phyloP scores from a whole-genome alignment of 2,113 vertebrate genomes.

The Pteropus alecto region DNA sequence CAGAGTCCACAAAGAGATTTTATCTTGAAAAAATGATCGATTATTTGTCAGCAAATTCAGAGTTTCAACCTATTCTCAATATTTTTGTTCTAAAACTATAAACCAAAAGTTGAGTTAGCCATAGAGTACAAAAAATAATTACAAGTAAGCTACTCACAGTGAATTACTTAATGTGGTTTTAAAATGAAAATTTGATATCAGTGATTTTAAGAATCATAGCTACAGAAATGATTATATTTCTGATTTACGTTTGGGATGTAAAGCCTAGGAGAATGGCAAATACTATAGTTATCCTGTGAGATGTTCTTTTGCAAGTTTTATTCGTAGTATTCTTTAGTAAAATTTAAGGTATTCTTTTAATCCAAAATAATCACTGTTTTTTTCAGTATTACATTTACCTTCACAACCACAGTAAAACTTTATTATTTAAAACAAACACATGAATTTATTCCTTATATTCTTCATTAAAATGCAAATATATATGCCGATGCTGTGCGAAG shows the following conservation, averaged over 20 bases:
- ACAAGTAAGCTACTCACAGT: background rate
- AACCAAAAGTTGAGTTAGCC: background rate
- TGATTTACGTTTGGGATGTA: background rate
- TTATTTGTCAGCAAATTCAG: background rate
- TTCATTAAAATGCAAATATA: background rate
- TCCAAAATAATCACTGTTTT: background rate
- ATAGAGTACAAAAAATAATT: background rate
- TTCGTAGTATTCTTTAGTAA: background rate
- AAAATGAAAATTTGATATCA: background rate
- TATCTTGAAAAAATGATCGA: background rate
- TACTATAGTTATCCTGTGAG: background rate
- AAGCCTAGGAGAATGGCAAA: background rate
- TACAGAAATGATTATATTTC: background rate
- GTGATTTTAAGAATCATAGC: background rate
- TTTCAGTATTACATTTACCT: background rate
- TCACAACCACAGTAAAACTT: background rate
- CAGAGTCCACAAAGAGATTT: background rate
- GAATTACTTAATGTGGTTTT: background rate
- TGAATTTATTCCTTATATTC: background rate
- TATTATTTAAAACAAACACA: background rate
- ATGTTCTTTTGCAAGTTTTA: background rate
- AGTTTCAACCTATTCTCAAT: background rate
- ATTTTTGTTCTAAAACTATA: slow-evolving; percentile 27
- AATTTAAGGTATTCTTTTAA: background rate
- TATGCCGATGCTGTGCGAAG: background rate